Base-by-base conservation (phyloP, 2,797 vertebrate genomes). In the Loriculus beryllinus region DNA sequence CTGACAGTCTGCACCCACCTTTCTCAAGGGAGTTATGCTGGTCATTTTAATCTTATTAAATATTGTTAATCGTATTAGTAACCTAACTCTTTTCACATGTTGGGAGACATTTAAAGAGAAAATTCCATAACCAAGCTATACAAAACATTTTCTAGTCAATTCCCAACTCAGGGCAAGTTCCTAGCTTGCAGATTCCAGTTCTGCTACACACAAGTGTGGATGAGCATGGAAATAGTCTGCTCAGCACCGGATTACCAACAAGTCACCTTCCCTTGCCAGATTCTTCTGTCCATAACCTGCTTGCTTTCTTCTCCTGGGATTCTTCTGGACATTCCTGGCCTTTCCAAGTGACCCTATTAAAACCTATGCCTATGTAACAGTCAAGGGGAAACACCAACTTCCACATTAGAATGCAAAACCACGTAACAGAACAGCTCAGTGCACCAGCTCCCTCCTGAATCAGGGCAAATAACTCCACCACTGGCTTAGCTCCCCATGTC, bases 1-100 rank as follows among this genome's bases (percentile, higher is more conserved):
- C 90, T 86, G 94, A 95, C 63, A 83, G 88, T 69, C 75, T 59
- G 63, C 37, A 26, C 69, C 76, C 83, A 81, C 92, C 96, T 95
- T 95, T 63, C 90, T 90, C 69, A 71, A 45, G 80, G 74, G 88
- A 93, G 86, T 95, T 95, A 91, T 96, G 86, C 83, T 52, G 92
- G 79, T 95, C 74, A 92, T 92, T 96, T 96, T 96, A 97, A 97
- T 97, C 96, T 84, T 87, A 96, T 94, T 94, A 96, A 83, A 92
- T 91, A 91, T 91, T 70, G 91, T 65, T 96, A 97, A 97, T 97
- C 95, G n/a, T 83, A 95, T 97, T 96, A 95, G 62, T 92, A 93
- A 93, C 92, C 88, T 95, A 96, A 97, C 94, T 92, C 96, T 97
- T 95, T 88, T 94, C 96, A 97, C 93, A 88, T 96, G 94, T 86